Evolutionary conservation across 1,140 invertebrate species (phyloP).

Genomic region (Oppia nitens): DNA sequence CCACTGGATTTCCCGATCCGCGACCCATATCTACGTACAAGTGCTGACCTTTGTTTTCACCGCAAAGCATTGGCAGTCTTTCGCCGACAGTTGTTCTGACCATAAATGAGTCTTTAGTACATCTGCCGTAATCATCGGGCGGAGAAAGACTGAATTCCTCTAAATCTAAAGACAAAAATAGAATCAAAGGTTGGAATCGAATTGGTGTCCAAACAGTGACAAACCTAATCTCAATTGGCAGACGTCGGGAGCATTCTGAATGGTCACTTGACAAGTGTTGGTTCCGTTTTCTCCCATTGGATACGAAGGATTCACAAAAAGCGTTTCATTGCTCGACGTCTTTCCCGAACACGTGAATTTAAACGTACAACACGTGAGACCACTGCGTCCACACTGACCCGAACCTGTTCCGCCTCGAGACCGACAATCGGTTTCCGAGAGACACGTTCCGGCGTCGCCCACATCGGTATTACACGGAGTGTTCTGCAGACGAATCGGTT

Average conservation of each 20-base stretch:
- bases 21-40: conserved; percentile 60
- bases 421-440: conserved; percentile 45
- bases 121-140: conserved; percentile 50
- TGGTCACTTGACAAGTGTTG: conserved; percentile 48
- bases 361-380: conserved; percentile 16
- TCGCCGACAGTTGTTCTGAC: conserved; percentile 42
- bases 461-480: conserved; percentile 18
- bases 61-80: conserved; percentile 49
- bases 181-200: background rate
- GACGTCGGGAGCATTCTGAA: conserved; percentile 43
- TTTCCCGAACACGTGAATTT: conserved; percentile 53
- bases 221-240: conserved; percentile 53
- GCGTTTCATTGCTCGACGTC: conserved; percentile 49
- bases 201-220: background rate
- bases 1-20: conserved; percentile 42
- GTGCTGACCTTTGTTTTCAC: conserved; percentile 64
- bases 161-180: conserved; percentile 37
- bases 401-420: conserved; percentile 21
- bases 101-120: conserved; percentile 48
- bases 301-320: conserved; percentile 62
- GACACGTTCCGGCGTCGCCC: conserved; percentile 20
- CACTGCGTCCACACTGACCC: conserved; percentile 43
- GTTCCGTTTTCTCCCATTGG: conserved; percentile 46
- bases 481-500: conserved; percentile 16
- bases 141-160: conserved; percentile 46